These are phyloP conservation scores for Scolanthus callimorphus DNA, from an alignment of 92 coral and sea anemone genomes.

Conservation along the genomic window DNA sequence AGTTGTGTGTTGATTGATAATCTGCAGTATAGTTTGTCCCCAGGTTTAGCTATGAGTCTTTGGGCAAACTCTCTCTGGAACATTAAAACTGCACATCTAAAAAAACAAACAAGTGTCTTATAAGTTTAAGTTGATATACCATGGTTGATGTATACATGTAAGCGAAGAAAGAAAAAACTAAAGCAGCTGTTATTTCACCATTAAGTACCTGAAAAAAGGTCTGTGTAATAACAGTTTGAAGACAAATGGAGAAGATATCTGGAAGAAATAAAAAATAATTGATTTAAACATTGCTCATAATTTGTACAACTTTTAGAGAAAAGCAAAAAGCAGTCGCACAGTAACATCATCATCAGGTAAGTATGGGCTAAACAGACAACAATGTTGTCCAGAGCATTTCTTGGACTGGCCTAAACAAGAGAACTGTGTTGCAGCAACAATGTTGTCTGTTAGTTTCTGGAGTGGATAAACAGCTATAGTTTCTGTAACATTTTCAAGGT, in stretches of 20 bases:
- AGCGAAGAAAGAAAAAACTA: conserved; percentile 95
- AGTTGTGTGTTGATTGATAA: conserved; percentile 96
- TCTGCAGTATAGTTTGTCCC: conserved; percentile 93
- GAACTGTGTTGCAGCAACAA: too few species aligned
- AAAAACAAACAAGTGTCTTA: conserved; percentile 59
- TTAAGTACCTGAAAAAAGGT: conserved; percentile 88
- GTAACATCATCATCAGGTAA: too few species aligned
- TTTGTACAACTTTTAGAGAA: background rate
- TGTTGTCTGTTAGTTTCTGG: too few species aligned
- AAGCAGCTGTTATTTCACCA: background rate
- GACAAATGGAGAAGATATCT: conserved; percentile 99
- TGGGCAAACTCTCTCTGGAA: conserved; percentile 98
- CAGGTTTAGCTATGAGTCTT: conserved; percentile 90
- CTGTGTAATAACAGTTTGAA: conserved; percentile 94
- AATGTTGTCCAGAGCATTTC: too few species aligned
- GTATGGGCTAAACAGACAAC: too few species aligned
- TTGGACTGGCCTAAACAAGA: too few species aligned
- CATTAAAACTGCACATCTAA: conserved; percentile 96
- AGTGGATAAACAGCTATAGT: too few species aligned
- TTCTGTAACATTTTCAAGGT: too few species aligned
- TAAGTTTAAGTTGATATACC: conserved; percentile 90
- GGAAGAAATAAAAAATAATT: conserved; percentile 18
- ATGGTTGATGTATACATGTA: conserved; percentile 93
- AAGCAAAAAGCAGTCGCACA: too few species aligned
- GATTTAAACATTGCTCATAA: too few species aligned